A percentile compares a stretch with the other conserved stretches of the same genome.
phyloP scores from a whole-genome alignment of 2,888 invertebrate species.

The Harpalus rubripes region DNA sequence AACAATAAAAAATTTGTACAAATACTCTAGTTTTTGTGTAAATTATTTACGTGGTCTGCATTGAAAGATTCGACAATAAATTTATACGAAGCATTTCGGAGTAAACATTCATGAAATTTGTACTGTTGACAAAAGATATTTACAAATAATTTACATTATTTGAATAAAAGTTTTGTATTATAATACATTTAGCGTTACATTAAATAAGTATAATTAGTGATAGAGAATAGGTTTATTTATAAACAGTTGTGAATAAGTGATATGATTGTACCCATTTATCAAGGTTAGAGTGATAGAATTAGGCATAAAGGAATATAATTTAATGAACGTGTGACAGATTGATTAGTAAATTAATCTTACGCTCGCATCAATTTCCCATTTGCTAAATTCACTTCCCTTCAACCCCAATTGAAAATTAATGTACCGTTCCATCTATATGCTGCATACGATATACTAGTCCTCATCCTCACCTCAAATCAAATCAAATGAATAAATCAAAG shows the following conservation, averaged over 20 bases:
- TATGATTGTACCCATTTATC: slow-evolving; percentile 16
- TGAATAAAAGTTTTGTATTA: too few relatives aligned
- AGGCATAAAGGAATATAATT: slow-evolving; percentile 46
- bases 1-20: too few relatives aligned
- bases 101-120: too few relatives aligned
- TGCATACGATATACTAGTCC: neutral
- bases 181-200: too few relatives aligned
- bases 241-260: slow-evolving; percentile 30
- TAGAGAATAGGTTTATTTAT: neutral
- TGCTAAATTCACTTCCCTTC: slow-evolving; percentile 45
- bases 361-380: slow-evolving; percentile 52
- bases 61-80: too few relatives aligned
- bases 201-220: neutral
- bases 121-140: too few relatives aligned
- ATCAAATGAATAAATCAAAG: slow-evolving; percentile 51
- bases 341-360: slow-evolving; percentile 55
- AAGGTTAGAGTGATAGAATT: slow-evolving; percentile 48
- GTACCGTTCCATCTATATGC: slow-evolving; percentile 35
- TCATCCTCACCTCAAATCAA: slow-evolving; percentile 23
- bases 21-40: too few relatives aligned
- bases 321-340: slow-evolving; percentile 52
- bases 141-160: too few relatives aligned
- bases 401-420: slow-evolving; percentile 55
- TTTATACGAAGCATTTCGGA: too few relatives aligned
- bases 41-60: too few relatives aligned